Evolutionary conservation across 2,797 vertebrate genomes (phyloP), one percentile per base, ranked within the genome.

Genomic region (Hybognathus amarus): DNA sequence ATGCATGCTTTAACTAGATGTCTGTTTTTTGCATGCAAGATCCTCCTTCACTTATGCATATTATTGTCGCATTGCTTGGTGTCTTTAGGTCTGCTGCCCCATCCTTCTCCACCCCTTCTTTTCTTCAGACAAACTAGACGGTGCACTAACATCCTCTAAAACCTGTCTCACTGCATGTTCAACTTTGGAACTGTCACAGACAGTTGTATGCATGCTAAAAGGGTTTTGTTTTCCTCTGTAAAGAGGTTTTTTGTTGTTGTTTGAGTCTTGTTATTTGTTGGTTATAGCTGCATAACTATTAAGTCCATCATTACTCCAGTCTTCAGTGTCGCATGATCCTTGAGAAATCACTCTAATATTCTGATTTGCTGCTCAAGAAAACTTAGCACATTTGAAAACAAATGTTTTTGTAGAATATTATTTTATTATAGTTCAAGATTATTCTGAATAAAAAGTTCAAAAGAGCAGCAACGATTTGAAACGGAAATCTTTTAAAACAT

Each of bases 121-220:
- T 20, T 77, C 50, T 59, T 27, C 64, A 56, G 50, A 50, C 3
- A 61, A 59, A 47, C 47, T 24, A 83, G 11, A 75, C 71, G 17
- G 56, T 52, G 12, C 71, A 45, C 38, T 54, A 45, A 68, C 47
- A 77, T 45, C 36, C 24, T 42, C 63, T 38, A 24, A 82, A 83
- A 59, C 73, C 36, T 17, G 71, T 82, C 63, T 45, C 38, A 36
- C 82, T 61, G 24, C 74, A 76, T 12, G 50, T 77, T 68, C 52
- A 12, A 33, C 56, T 52, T 27, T 83, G 22, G 20, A 56, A 61
- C 77, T 45, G 50, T 70, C 82, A 80, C 15, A 56, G n/a, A 47
- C 17, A 8, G 40, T 82, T 67, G 80, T 45, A n/a, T 54, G 80
- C 82, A 77, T 83, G 50, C 20, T 70, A 27, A 20, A 54, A 67